Percentiles rank a stretch among this genome's conserved stretches.
phyloP scores from a whole-genome alignment of 2,113 vertebrate genomes.

The Oreotrochilus melanogaster region DNA sequence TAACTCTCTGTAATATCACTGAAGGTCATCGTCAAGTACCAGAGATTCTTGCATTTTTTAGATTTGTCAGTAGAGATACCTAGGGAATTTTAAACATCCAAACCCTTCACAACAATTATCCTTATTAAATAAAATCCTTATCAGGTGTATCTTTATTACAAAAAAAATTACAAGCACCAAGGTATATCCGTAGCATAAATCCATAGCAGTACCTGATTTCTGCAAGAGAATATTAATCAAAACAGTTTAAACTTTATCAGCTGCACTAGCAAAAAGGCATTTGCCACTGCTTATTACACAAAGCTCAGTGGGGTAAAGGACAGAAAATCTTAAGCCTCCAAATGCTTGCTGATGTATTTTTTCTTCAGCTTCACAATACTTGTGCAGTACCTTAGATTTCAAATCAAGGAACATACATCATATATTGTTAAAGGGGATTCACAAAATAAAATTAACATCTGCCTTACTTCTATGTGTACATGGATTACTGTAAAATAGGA shows the following conservation, averaged over 20 bases:
- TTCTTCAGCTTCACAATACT: conserved; percentile 42
- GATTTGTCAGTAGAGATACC: conserved; percentile 59
- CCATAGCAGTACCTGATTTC: conserved; percentile 36
- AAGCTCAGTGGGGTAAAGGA: conserved; percentile 49
- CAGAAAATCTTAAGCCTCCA: conserved; percentile 47
- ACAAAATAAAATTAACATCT: conserved; percentile 33
- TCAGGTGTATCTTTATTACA: conserved; percentile 53
- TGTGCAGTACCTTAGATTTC: conserved; percentile 56
- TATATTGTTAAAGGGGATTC: not conserved
- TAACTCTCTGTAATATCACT: conserved; percentile 62
- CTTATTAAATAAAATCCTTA: conserved; percentile 75
- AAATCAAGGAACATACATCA: conserved; percentile 31
- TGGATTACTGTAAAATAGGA: conserved; percentile 21
- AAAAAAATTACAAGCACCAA: conserved; percentile 66
- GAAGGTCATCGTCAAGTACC: conserved; percentile 73
- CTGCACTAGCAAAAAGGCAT: conserved; percentile 58
- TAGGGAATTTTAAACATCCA: conserved; percentile 72
- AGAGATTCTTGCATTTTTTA: conserved; percentile 62
- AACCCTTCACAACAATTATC: conserved; percentile 69
- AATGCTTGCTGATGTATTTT: conserved; percentile 55
- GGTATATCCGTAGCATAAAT: conserved; percentile 59
- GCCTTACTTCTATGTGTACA: not conserved
- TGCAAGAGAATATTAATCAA: conserved; percentile 70
- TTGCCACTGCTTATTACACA: conserved; percentile 52
- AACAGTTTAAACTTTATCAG: conserved; percentile 73